Base-by-base conservation (phyloP, 2,113 vertebrate species). In the Micronisus gabar region DNA sequence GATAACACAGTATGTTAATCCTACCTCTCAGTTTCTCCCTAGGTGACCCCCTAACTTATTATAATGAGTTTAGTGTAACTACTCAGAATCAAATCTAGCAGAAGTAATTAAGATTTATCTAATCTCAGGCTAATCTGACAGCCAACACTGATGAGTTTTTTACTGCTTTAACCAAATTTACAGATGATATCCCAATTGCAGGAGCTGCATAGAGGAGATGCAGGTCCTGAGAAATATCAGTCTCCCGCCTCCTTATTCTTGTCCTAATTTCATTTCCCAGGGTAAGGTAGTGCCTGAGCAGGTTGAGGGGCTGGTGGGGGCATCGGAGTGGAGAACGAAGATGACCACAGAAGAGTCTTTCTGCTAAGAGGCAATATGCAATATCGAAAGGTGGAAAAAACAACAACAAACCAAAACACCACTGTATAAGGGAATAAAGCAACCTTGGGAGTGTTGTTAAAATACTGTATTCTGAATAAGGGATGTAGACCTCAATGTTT, bases 221-320 rank as follows among this genome's bases (percentile, higher is more conserved):
- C 13, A 26, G 27, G 30, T 23, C 80, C 48, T 65, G 40, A 52
- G 53, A 36, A 73, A 8, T 1, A 2, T 17, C 43, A 7, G 13
- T 4, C 30, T 71, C 36, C 48, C 25, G 21, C 48, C 62, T 61
- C 83, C 55, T 23, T 5, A 2, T 25, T 34, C 38, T 13, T 4
- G 1, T 3, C 40, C 36, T 5, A 1, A 2, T 8, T 5, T 22
- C 1, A 1, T 6, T 40, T 30, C 58, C 41, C 6, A 13, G 7
- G 48, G 22, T 9, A 16, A 48, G 41, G 34, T 25, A 10, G 58
- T 12, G 29, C 36, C 29, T 19, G 55, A 43, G 67, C 30, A 11
- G 8, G 25, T 2, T 10, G 9, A 26, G 27, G 38, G 32, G 41
- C 70, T 36, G 52, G 32, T 3, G 25, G 23, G 23, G 8, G 29